Evolutionary conservation across 1,140 invertebrate genomes (phyloP), one percentile per base, ranked within the genome.

Genomic region (Drosophila micromelanica): DNA sequence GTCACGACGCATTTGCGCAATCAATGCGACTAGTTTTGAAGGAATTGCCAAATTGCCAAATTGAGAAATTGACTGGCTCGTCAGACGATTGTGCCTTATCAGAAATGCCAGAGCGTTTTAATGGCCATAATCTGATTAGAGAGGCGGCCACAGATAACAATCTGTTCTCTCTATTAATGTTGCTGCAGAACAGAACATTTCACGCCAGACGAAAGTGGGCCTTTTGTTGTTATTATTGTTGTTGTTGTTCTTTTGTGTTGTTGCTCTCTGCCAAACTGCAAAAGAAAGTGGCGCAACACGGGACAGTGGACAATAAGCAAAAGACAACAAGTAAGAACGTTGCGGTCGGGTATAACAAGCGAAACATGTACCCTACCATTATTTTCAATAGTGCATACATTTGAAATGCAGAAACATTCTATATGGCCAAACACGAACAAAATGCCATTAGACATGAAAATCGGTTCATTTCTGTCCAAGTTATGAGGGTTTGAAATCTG

Each of bases 1-100:
- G 78, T 80, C 77, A 80, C 78, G 78, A 80, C 52, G n/a, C n/a
- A 76, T 80, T 80, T 80, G 72, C 78, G 78, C 78, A 80, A 80
- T 76, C 78, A 64, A 35, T 48, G 60, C 11, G 35, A 20, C 42
- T 23, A 32, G 23, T 20, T 30, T 6, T 7, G n/a, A 15, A 42
- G 11, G 7, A 15, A 12, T 27, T 45, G 13, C 11, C 3, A 15
- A 5, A 30, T 45, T 3, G 38, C 3, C 6, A n/a, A 3, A 27
- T 27, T 27, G 27, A 1, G 2, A 23, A 32, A 32, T 32, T 6
- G 30, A n/a, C n/a, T n/a, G n/a, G n/a, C n/a, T 8, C 7, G 30
- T 8, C 32, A 7, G 32, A 1, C 32, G 12, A 9, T 6, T 20
- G 51, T 8, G 42, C 37, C 38, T 62, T 69, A 69, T 69, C 49